These are phyloP conservation scores for Chaetodon auriga DNA, from an alignment of 2,113 vertebrate species.

Conservation along the genomic window DNA sequence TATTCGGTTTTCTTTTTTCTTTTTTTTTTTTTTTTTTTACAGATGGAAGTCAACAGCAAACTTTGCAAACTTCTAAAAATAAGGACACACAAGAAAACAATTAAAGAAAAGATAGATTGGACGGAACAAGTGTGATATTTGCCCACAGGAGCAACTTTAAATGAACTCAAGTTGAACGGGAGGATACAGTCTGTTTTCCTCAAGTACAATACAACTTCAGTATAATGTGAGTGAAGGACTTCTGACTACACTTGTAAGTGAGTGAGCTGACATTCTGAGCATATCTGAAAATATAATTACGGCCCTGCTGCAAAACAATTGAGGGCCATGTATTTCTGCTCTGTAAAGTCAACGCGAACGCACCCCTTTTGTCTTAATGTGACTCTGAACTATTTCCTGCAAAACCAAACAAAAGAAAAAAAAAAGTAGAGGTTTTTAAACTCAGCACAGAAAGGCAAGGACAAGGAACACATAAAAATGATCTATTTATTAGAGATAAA, in stretches of 20 bases:
- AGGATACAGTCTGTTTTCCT: not conserved
- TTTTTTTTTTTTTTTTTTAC: not conserved
- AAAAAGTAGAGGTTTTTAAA: not conserved
- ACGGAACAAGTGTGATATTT: not conserved
- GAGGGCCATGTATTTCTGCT: conserved; percentile 3
- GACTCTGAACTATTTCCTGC: not conserved
- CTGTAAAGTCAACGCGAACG: not conserved
- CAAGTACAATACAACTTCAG: not conserved
- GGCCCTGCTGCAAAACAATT: not conserved
- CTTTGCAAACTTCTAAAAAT: not conserved
- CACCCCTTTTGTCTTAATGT: not conserved
- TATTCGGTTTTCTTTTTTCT: too few relatives aligned
- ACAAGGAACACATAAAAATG: not conserved
- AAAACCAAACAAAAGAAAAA: not conserved
- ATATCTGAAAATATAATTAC: too few relatives aligned
- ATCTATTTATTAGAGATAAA: not conserved
- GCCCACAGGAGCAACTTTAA: not conserved
- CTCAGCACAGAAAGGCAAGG: not conserved
- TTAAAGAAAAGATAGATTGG: not conserved
- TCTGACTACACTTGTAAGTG: accelerated
- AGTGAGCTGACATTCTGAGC: not conserved
- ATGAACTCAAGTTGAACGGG: not conserved
- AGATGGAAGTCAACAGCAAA: not conserved
- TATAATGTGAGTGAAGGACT: not conserved
- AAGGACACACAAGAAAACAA: not conserved